Conservation (phyloP, 2,113 vertebrate genomes). For the Carettochelys insculpta region DNA sequence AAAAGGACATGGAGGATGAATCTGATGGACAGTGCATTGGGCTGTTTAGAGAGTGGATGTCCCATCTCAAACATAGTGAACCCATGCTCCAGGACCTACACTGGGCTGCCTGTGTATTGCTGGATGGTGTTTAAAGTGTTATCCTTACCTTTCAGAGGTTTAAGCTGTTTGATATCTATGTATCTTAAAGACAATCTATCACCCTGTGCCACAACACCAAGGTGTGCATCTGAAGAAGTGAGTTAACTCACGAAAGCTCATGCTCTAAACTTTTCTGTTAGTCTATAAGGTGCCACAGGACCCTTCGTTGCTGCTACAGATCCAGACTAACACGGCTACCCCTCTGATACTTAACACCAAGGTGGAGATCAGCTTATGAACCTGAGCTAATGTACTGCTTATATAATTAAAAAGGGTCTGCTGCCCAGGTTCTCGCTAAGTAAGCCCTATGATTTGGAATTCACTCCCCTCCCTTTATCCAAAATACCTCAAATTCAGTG, state of each 20-base stretch:
- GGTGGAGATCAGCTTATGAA: not conserved
- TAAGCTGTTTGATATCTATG: not conserved
- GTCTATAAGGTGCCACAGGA: no score
- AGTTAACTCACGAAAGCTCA: no score
- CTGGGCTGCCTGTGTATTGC: not conserved
- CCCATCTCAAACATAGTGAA: not conserved
- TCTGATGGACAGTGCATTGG: not conserved
- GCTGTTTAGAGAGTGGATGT: not conserved
- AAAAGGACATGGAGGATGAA: not conserved
- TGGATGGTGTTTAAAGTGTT: not conserved
- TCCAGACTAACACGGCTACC: no score
- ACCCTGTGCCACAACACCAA: not conserved
- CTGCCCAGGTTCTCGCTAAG: not conserved
- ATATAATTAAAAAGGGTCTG: not conserved
- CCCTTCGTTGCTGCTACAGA: no score
- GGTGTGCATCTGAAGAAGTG: no score
- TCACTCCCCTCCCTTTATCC: not conserved
- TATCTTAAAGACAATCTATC: not conserved
- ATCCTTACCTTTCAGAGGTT: not conserved
- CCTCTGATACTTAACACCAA: no score
- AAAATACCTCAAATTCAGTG: not conserved
- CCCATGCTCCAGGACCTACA: not conserved
- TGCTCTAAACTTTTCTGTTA: no score
- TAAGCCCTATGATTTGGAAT: not conserved
- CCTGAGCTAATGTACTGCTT: not conserved